phyloP scores from a whole-genome alignment of 2,888 invertebrate species.

The Escarpia spicata region DNA sequence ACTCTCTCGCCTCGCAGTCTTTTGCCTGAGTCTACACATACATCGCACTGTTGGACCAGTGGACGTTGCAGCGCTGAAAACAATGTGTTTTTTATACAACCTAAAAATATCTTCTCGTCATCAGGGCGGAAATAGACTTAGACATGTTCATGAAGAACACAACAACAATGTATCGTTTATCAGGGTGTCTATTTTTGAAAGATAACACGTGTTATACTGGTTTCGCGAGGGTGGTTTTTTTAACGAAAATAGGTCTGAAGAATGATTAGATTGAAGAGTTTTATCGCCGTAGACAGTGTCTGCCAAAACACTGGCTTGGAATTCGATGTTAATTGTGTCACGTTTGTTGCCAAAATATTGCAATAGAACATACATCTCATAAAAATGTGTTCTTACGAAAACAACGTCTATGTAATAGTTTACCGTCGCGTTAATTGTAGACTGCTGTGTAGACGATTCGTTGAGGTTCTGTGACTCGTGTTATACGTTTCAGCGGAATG shows the following conservation, averaged over 20 bases:
- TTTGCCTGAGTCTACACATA: not conserved
- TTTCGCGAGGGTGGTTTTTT: not conserved
- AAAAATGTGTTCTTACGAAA: too few species aligned
- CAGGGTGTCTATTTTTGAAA: not conserved
- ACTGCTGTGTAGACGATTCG: too few species aligned
- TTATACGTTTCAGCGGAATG: too few species aligned
- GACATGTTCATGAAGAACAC: not conserved
- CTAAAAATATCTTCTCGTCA: not conserved
- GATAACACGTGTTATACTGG: not conserved
- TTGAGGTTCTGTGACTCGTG: too few species aligned
- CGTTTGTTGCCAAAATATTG: not conserved
- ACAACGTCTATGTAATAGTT: not conserved
- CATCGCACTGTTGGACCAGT: not conserved
- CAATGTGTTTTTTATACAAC: not conserved
- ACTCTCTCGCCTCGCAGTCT: conserved; percentile 20
- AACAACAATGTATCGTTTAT: not conserved
- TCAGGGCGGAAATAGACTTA: not conserved
- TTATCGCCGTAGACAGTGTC: too few species aligned
- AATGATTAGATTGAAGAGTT: too few species aligned
- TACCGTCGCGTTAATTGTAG: not conserved
- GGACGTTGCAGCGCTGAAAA: not conserved
- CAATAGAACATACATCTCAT: not conserved
- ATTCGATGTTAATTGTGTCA: not conserved
- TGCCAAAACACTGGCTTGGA: too few species aligned
- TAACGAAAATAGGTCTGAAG: too few species aligned